These are phyloP conservation scores for Desmophyllum pertusum DNA, from an alignment of 92 coral and sea anemone species.

Conservation along the genomic window DNA sequence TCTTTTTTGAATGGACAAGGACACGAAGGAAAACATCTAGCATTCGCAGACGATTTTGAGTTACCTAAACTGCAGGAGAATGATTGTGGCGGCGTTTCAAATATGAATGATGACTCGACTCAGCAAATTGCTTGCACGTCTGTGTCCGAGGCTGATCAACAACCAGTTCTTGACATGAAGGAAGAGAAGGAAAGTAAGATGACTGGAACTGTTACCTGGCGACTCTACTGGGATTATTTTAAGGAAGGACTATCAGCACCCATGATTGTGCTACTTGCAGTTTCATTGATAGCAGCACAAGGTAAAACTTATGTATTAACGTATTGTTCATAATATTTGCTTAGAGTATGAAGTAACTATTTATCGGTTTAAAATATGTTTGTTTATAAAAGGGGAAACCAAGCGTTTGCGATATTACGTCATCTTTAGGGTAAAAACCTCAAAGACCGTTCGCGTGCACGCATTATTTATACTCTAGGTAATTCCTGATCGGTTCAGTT, in stretches of 20 bases:
- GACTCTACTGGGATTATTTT: slow-evolving; percentile 9
- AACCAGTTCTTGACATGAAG: neutral
- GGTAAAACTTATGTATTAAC: neutral
- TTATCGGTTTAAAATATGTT: neutral
- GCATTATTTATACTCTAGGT: too few species aligned
- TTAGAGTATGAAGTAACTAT: too few species aligned
- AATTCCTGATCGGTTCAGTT: too few species aligned
- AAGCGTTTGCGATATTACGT: too few species aligned
- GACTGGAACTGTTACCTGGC: slow-evolving; percentile 7
- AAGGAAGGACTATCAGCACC: neutral
- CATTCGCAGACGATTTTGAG: too few species aligned
- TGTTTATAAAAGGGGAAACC: too few species aligned
- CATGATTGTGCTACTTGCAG: neutral
- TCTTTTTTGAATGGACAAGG: too few species aligned
- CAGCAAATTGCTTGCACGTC: neutral
- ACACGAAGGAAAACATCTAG: neutral
- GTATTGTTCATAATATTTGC: too few species aligned
- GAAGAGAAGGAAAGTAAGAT: slow-evolving; percentile 1
- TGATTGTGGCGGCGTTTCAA: neutral
- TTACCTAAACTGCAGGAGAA: too few species aligned
- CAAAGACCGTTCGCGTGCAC: too few species aligned
- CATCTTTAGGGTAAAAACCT: too few species aligned
- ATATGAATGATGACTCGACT: neutral
- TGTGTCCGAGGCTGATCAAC: neutral
- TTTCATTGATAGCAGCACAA: slow-evolving; percentile 1